Evolutionary conservation across 1,140 invertebrate species (phyloP), one percentile per base, ranked within the genome.

Genomic region (Cyclargus thomasi): DNA sequence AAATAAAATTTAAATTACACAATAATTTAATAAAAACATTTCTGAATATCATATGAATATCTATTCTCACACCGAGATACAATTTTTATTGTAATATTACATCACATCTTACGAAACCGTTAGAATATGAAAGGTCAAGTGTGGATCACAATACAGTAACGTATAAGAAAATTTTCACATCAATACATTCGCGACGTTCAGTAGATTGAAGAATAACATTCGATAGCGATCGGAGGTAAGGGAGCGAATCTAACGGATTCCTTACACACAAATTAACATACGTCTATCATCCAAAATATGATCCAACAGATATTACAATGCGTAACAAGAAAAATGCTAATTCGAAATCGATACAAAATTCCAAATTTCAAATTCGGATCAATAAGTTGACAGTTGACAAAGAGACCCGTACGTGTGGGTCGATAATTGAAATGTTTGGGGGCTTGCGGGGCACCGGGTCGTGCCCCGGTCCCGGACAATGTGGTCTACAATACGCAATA

Each of bases 361-460:
- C 62, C 23, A 47, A 69, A 70, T 71, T 72, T 59, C 64, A 36
- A 77, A 75, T 65, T 71, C 72, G 69, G 70, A 80, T 77, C 69
- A 75, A 66, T 59, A 66, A 59, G 22, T 18, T 35, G 35, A 59
- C 35, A 66, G 23, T 57, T 66, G 57, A 59, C 53, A 66, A 66
- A 57, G 57, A 59, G 55, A 66, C 65, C 53, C 55, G 47, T 59
- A 87, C 76, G 55, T 8, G 69, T 74, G 69, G 74, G 84, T 85
- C 81, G 75, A 85, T 85, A 86, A 86, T 86, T 85, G 83, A 87
- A 88, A 85, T 83, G 83, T 88, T 82, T 75, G 71, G 77, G 77
- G 81, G 80, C 77, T 75, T 74, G 74, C 71, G 79, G 83, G 82
- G 83, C 84, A 84, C 74, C 74, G 79, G 84, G 83, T 88, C 86